phyloP scores from a whole-genome alignment of 2,113 vertebrate species.

The Tachycineta bicolor region DNA sequence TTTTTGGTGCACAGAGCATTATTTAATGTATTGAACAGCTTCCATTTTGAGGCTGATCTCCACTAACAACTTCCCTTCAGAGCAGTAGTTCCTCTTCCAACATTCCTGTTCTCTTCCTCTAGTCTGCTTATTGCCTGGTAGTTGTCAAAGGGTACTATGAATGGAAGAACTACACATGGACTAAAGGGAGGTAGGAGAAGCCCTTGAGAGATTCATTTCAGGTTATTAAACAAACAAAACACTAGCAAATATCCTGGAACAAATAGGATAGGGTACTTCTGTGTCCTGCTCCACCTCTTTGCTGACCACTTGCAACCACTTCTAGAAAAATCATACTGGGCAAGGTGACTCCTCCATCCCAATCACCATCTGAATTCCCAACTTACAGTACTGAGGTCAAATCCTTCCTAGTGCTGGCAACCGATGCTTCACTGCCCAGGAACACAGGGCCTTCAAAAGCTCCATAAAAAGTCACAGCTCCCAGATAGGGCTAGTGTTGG shows the following conservation, averaged over 20 bases:
- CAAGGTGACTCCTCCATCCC: background rate
- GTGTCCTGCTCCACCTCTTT: background rate
- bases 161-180: background rate
- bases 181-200: background rate
- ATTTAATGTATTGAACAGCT: background rate
- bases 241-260: background rate
- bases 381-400: background rate
- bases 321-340: background rate
- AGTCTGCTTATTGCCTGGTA: background rate
- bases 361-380: background rate
- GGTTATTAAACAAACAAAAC: background rate
- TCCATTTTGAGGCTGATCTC: background rate
- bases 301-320: background rate
- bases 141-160: background rate
- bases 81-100: background rate
- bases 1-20: background rate
- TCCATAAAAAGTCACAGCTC: constrained; percentile 27
- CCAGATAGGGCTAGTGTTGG: background rate
- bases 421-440: background rate
- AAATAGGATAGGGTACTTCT: background rate
- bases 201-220: background rate
- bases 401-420: background rate
- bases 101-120: background rate
- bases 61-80: background rate
- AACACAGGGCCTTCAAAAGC: background rate